phyloP scores from a whole-genome alignment of 2,797 vertebrate genomes.

The Valencia hispanica region DNA sequence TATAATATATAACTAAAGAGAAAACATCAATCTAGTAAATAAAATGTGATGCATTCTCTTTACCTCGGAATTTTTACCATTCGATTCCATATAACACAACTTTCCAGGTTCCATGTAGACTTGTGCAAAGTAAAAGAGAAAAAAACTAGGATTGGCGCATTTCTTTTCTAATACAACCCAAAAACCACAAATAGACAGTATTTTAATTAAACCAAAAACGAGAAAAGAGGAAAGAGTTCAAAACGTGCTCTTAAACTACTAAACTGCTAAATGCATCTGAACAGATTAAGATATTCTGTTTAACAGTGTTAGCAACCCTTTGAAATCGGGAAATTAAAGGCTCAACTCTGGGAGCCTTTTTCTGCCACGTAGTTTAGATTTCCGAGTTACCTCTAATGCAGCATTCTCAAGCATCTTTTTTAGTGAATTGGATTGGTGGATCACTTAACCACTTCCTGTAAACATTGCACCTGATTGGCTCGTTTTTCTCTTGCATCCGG shows the following conservation, averaged over 20 bases:
- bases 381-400: neutral
- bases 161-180: neutral
- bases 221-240: neutral
- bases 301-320: neutral
- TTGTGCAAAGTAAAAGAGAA: neutral
- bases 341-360: too few species aligned
- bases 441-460: slow-evolving; percentile 46
- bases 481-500: slow-evolving; percentile 24
- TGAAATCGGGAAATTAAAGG: neutral
- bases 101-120: neutral
- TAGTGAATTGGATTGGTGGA: slow-evolving; percentile 41
- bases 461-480: slow-evolving; percentile 60
- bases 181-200: neutral
- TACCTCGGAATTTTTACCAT: neutral
- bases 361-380: neutral
- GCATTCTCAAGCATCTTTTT: fast-evolving
- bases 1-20: too few species aligned
- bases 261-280: neutral
- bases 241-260: neutral
- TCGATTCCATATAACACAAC: neutral
- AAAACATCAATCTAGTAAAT: neutral
- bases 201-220: neutral
- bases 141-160: neutral
- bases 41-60: neutral
- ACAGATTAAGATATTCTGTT: neutral